phyloP scores from a whole-genome alignment of 1,140 invertebrate species.

The Meloidogyne exigua region DNA sequence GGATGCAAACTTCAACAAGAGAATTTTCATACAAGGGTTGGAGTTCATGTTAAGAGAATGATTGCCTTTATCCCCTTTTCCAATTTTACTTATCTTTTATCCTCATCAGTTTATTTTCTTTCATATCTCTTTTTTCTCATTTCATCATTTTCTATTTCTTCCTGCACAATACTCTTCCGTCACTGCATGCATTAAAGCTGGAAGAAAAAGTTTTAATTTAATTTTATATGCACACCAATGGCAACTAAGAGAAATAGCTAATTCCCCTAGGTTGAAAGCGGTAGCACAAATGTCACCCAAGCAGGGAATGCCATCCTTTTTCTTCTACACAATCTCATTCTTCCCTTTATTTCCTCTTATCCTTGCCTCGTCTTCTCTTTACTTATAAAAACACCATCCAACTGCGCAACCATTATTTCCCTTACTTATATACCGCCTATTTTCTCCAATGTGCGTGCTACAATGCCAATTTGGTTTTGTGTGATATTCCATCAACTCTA shows the following conservation, averaged over 20 bases:
- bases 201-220: neutral
- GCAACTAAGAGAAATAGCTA: neutral
- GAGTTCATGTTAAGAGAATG: no score
- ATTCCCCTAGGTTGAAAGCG: neutral
- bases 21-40: no score
- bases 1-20: no score
- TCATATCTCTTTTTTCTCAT: neutral
- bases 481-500: neutral
- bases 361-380: constrained; percentile 9
- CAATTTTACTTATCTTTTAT: neutral
- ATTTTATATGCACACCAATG: neutral
- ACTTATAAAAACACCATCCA: neutral
- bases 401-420: constrained; percentile 24
- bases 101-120: no score
- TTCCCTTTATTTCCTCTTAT: no score
- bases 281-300: neutral
- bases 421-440: neutral
- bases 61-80: no score
- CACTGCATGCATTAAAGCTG: neutral
- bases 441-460: neutral
- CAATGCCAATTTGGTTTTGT: constrained; percentile 5
- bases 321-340: neutral
- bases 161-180: neutral
- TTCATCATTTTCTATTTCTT: neutral
- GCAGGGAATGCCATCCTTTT: neutral